These are phyloP conservation scores for Enteromius treurensis DNA, from an alignment of 2,797 vertebrate species.

Conservation along the genomic window DNA sequence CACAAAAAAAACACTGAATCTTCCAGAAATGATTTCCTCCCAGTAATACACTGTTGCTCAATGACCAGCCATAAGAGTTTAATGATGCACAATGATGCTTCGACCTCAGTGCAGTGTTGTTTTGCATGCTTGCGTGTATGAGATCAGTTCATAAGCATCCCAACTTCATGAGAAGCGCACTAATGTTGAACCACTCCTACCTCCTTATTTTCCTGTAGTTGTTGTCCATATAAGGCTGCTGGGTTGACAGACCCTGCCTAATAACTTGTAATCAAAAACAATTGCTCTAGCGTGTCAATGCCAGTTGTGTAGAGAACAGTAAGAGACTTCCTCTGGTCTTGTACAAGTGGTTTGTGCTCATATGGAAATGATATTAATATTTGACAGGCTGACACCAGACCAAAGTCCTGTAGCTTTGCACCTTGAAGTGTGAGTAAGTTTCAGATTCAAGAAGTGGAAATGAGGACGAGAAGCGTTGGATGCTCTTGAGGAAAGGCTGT, in stretches of 20 bases:
- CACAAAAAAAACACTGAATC: neutral
- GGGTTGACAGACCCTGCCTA: neutral
- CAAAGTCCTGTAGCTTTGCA: neutral
- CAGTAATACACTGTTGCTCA: neutral
- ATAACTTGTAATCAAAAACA: neutral
- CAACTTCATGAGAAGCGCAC: constrained; percentile 8
- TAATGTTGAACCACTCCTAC: neutral
- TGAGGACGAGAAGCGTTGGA: neutral
- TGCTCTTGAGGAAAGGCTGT: neutral
- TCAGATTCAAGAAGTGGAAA: neutral
- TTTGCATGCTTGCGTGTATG: neutral
- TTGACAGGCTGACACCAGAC: neutral
- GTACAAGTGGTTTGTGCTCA: neutral
- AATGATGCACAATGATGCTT: neutral
- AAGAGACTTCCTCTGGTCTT: neutral
- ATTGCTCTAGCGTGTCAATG: neutral
- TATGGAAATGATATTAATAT: constrained; percentile 9
- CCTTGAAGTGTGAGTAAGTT: neutral
- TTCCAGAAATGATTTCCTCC: neutral
- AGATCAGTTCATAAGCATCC: neutral
- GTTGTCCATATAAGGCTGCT: neutral
- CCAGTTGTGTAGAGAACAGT: neutral
- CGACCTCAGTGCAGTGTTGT: neutral
- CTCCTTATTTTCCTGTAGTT: neutral
- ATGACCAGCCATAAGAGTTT: neutral